Percentiles rank a stretch among this genome's conserved stretches.
These are phyloP conservation scores for Mastigias papua DNA, from an alignment of 30 jellyfish, hydroid and myxozoan genomes.

Conservation along the genomic window DNA sequence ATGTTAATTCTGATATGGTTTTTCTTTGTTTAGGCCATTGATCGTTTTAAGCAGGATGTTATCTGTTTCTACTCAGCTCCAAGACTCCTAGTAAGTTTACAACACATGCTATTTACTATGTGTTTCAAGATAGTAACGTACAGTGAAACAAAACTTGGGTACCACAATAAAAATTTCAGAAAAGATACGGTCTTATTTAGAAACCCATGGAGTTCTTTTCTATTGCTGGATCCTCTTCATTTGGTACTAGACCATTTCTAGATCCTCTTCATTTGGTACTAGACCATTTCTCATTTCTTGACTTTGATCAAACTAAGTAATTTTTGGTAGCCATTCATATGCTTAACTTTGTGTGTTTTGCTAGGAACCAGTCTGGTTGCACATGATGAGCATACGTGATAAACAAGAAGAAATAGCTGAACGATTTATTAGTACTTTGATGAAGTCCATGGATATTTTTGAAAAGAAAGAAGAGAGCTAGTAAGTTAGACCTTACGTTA, in stretches of 20 bases:
- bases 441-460: constrained; percentile 60
- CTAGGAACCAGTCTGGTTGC: constrained; percentile 97
- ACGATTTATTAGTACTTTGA: constrained; percentile 59
- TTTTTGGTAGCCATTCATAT: neutral
- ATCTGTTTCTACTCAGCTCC: constrained; percentile 87
- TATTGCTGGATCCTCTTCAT: too few relatives aligned
- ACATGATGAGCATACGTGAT: constrained; percentile 75
- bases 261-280: too few relatives aligned
- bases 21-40: constrained; percentile 74
- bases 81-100: constrained; percentile 80
- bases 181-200: too few relatives aligned
- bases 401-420: constrained; percentile 68
- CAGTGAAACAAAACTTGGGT: too few relatives aligned
- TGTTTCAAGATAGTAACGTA: too few relatives aligned
- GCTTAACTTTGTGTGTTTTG: neutral
- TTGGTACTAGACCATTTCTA: too few relatives aligned
- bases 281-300: too few relatives aligned
- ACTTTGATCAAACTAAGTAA: too few relatives aligned
- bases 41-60: constrained; percentile 77
- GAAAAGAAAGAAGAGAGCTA: constrained; percentile 92
- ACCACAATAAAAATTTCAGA: too few relatives aligned
- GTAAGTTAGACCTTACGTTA: constrained; percentile 47
- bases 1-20: neutral
- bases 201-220: too few relatives aligned
- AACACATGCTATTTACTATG: neutral